Conservation (phyloP, 2,888 invertebrate genomes). For the Xylophagus ater region DNA sequence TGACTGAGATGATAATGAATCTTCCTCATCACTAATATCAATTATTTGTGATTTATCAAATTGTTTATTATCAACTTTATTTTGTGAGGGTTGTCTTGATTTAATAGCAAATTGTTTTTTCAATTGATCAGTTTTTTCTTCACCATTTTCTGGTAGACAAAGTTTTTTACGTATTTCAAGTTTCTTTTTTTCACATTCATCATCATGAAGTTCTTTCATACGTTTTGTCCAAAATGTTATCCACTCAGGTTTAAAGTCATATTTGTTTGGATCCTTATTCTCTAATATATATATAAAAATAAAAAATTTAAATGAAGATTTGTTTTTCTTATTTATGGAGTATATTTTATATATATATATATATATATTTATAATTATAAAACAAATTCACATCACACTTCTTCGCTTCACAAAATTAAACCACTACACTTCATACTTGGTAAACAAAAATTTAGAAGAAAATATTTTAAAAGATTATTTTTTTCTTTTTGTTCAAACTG, state of each 20-base stretch:
- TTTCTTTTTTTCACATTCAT: constrained; percentile 53
- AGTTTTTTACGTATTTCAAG: constrained; percentile 55
- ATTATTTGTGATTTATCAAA: constrained; percentile 23
- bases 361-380: too few relatives aligned
- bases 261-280: constrained; percentile 56
- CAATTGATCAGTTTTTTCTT: constrained; percentile 31
- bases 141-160: constrained; percentile 42
- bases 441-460: too few relatives aligned
- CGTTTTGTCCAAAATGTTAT: constrained; percentile 73
- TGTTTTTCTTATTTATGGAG: too few relatives aligned
- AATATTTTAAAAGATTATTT: too few relatives aligned
- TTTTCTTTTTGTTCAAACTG: too few relatives aligned
- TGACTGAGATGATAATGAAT: constrained; percentile 6
- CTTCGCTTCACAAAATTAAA: too few relatives aligned
- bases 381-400: too few relatives aligned
- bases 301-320: constrained; percentile 5
- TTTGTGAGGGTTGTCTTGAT: too few relatives aligned
- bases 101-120: constrained; percentile 36
- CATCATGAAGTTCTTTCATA: constrained; percentile 65
- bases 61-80: not conserved
- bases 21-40: constrained; percentile 35
- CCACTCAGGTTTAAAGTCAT: constrained; percentile 86
- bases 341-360: too few relatives aligned
- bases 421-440: too few relatives aligned
- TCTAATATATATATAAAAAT: constrained; percentile 15